These are phyloP conservation scores for Heloderma charlesbogerti DNA, from an alignment of 2,113 vertebrate genomes.

Conservation along the genomic window DNA sequence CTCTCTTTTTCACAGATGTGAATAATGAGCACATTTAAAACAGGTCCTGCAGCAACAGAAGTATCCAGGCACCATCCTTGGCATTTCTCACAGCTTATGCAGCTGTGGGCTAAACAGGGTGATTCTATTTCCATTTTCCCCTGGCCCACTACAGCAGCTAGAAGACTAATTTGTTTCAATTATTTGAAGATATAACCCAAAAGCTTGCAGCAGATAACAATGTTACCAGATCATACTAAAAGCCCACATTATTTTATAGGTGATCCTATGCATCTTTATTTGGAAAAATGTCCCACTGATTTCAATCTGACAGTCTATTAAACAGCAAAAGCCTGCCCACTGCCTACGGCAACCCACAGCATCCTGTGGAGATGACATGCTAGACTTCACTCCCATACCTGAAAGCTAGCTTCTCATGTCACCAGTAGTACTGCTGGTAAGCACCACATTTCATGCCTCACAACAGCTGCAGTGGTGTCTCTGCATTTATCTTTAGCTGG, in stretches of 20 bases:
- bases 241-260: neutral
- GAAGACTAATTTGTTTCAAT: neutral
- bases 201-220: neutral
- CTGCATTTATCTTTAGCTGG: slow-evolving; percentile 15
- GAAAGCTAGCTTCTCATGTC: neutral
- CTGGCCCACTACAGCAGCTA: slow-evolving; percentile 1
- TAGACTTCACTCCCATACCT: neutral
- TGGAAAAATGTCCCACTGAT: neutral
- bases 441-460: fast-evolving
- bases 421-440: neutral
- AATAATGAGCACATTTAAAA: slow-evolving; percentile 21
- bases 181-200: neutral
- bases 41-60: neutral
- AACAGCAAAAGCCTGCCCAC: neutral
- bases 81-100: neutral
- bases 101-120: neutral
- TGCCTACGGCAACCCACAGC: neutral
- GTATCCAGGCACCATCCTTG: fast-evolving
- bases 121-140: slow-evolving; percentile 3
- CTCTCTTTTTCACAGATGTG: slow-evolving; percentile 2
- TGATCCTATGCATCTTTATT: neutral
- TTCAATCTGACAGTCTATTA: neutral
- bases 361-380: neutral
- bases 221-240: neutral
- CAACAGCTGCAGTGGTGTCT: slow-evolving; percentile 18